phyloP scores from a whole-genome alignment of 2,888 invertebrate genomes.

The Deroplatys truncata region DNA sequence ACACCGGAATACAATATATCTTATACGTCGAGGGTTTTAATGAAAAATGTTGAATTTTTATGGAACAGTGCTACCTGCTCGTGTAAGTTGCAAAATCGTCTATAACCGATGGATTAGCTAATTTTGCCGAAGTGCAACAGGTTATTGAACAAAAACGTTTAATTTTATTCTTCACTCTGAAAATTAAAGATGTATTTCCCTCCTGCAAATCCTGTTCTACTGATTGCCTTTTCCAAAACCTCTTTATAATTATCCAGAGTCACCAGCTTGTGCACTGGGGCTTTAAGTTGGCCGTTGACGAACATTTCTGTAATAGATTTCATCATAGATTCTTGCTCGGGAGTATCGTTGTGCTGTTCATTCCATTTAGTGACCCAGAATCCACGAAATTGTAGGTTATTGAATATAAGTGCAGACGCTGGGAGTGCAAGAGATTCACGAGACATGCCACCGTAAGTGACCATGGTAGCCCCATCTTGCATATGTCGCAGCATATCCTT shows the following conservation, averaged over 20 bases:
- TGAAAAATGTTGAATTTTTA: too few relatives aligned
- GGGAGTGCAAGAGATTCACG: slow-evolving; percentile 79
- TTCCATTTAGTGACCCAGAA: slow-evolving; percentile 93
- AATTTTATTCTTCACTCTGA: not conserved
- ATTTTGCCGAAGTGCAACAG: too few relatives aligned
- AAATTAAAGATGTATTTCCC: slow-evolving; percentile 70
- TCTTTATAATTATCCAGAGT: slow-evolving; percentile 68
- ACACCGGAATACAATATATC: too few relatives aligned
- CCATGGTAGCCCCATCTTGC: slow-evolving; percentile 67
- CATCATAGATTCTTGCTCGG: slow-evolving; percentile 69
- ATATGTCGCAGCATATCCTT: slow-evolving; percentile 75
- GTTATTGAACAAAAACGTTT: not conserved
- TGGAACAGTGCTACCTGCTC: too few relatives aligned
- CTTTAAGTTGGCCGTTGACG: slow-evolving; percentile 62
- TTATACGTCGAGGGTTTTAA: too few relatives aligned
- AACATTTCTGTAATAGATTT: slow-evolving; percentile 68
- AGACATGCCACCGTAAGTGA: slow-evolving; percentile 96
- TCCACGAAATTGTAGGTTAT: slow-evolving; percentile 72
- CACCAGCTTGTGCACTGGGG: slow-evolving; percentile 68
- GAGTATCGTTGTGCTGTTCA: slow-evolving; percentile 50
- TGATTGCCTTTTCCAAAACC: slow-evolving; percentile 68
- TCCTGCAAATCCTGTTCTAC: slow-evolving; percentile 68
- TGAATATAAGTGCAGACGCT: slow-evolving; percentile 77
- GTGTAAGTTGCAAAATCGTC: too few relatives aligned
- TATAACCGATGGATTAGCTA: too few relatives aligned